Conservation (phyloP, 2,797 vertebrate species). For the Enteromius treurensis region DNA sequence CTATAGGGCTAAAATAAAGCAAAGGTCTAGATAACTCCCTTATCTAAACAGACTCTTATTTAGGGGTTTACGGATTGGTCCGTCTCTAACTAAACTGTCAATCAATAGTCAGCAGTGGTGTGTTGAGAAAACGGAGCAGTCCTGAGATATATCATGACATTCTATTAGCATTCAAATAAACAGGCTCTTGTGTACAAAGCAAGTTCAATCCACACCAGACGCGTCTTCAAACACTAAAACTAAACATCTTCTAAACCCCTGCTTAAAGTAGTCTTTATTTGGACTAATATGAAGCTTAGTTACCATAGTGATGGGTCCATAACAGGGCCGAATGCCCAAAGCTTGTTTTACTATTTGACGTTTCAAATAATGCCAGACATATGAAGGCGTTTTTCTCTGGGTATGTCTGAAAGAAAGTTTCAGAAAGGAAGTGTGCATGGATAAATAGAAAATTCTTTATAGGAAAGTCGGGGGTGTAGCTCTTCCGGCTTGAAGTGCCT, state of each 20-base stretch:
- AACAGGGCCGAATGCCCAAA: slow-evolving; percentile 45
- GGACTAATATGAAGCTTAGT: slow-evolving; percentile 55
- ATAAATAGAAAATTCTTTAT: slow-evolving; percentile 38
- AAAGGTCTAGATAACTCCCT: slow-evolving; percentile 5
- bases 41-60: background rate
- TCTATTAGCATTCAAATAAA: slow-evolving; percentile 23
- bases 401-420: slow-evolving; percentile 35
- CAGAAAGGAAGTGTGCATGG: slow-evolving; percentile 26
- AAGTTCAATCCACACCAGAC: slow-evolving; percentile 34
- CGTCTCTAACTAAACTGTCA: background rate
- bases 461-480: slow-evolving; percentile 23
- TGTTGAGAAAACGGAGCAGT: background rate
- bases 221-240: slow-evolving; percentile 59
- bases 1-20: background rate
- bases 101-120: slow-evolving; percentile 55
- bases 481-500: slow-evolving; percentile 29
- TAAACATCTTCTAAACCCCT: slow-evolving; percentile 64
- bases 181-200: slow-evolving; percentile 31
- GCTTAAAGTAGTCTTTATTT: slow-evolving; percentile 43
- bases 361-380: slow-evolving; percentile 51
- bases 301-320: slow-evolving; percentile 56
- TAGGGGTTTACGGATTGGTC: slow-evolving; percentile 1
- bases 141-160: background rate
- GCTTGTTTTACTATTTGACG: slow-evolving; percentile 47
- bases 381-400: slow-evolving; percentile 40